Evolutionary conservation across 2,888 invertebrate species (phyloP).

Genomic region (Philereme vetulata): DNA sequence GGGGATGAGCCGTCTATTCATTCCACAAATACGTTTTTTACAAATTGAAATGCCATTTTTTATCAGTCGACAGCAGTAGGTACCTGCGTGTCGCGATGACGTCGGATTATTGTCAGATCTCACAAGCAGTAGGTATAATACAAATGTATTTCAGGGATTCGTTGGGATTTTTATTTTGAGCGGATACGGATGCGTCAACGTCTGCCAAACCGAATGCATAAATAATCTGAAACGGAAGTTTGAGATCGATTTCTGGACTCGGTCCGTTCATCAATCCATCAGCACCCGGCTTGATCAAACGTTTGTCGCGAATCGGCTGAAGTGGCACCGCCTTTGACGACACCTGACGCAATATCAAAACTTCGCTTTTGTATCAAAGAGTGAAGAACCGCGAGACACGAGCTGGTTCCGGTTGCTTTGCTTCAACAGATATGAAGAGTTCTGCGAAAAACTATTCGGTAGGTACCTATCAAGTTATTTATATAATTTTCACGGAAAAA

Average conservation of each 20-base stretch:
- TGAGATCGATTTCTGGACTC: conserved; percentile 59
- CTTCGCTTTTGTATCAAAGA: conserved; percentile 33
- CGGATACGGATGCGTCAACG: conserved; percentile 57
- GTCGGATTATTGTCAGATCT: conserved; percentile 19
- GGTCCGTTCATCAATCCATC: conserved; percentile 68
- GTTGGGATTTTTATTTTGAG: conserved; percentile 46
- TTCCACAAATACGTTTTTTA: conserved; percentile 29
- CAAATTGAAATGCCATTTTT: conserved; percentile 30
- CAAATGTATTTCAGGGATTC: conserved; percentile 33
- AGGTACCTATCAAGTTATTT: neutral
- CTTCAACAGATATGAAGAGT: conserved; percentile 4
- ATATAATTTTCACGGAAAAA: neutral
- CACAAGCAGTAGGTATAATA: conserved; percentile 12
- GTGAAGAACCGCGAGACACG: conserved; percentile 19
- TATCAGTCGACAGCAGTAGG: conserved; percentile 19
- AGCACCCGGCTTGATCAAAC: conserved; percentile 67
- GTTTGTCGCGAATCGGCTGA: conserved; percentile 58
- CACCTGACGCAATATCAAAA: conserved; percentile 43
- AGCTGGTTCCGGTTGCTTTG: conserved; percentile 16
- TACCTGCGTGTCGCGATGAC: conserved; percentile 25
- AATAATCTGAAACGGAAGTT: conserved; percentile 63
- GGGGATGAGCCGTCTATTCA: conserved; percentile 51
- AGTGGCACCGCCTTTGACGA: conserved; percentile 38
- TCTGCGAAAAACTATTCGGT: conserved; percentile 12
- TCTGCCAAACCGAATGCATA: conserved; percentile 62